Conservation (phyloP, 1,140 invertebrate species). For the Leptoteleia sp. region DNA sequence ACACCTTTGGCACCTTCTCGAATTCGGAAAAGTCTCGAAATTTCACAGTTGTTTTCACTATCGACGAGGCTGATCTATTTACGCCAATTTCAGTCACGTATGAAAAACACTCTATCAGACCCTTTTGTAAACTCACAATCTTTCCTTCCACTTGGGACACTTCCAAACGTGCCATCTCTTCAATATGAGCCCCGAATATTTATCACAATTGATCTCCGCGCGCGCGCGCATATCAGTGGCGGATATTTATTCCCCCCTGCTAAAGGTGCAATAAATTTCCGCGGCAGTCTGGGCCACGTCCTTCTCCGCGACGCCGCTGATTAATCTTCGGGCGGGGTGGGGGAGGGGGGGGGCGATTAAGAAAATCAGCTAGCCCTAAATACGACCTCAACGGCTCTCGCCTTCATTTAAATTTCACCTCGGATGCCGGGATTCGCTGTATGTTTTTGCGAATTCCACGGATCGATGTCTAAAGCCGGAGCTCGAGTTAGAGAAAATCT, state of each 20-base stretch:
- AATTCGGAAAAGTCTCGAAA: too few species aligned
- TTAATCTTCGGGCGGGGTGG: conserved; percentile 37
- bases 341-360: too few species aligned
- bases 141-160: conserved; percentile 40
- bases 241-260: conserved; percentile 45
- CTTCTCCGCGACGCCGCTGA: conserved; percentile 3
- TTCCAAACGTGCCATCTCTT: conserved; percentile 40
- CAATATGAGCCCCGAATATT: conserved; percentile 50
- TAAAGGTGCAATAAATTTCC: conserved; percentile 39
- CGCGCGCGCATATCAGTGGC: neutral
- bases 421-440: conserved; percentile 15
- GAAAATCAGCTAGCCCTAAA: conserved; percentile 52
- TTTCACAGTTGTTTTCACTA: conserved; percentile 26
- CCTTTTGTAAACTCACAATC: conserved; percentile 42
- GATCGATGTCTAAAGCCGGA: conserved; percentile 57
- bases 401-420: conserved; percentile 48
- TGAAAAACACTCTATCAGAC: conserved; percentile 51
- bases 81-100: conserved; percentile 52
- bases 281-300: too few species aligned
- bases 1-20: too few species aligned
- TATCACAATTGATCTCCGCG: conserved; percentile 20
- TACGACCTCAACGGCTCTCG: conserved; percentile 21
- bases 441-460: conserved; percentile 52
- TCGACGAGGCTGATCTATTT: conserved; percentile 31
- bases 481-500: conserved; percentile 59